These are phyloP conservation scores for Blomia tropicalis DNA, from an alignment of 2,888 invertebrate genomes.

Conservation along the genomic window DNA sequence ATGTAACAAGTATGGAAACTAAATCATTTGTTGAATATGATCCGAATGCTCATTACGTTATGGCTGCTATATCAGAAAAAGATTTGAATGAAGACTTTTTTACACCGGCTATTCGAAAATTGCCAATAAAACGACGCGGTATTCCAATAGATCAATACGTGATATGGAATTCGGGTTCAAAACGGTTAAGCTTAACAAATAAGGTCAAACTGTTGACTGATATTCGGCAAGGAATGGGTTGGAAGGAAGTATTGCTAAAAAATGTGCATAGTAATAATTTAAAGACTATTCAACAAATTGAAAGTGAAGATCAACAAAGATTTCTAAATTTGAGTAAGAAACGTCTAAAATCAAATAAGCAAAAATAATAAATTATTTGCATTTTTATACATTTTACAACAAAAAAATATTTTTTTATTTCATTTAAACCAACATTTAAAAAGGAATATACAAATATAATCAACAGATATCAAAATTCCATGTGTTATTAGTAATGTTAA, in stretches of 20 bases:
- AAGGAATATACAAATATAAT: too few relatives aligned
- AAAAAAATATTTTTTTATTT: too few relatives aligned
- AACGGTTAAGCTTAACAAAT: not conserved
- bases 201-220: not conserved
- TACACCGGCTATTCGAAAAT: not conserved
- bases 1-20: not conserved
- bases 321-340: not conserved
- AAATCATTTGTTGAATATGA: slow-evolving; percentile 1
- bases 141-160: slow-evolving; percentile 4
- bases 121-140: not conserved
- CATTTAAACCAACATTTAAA: too few relatives aligned
- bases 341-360: too few relatives aligned
- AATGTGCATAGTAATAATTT: not conserved
- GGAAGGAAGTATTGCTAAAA: not conserved
- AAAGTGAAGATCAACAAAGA: not conserved
- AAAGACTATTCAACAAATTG: not conserved
- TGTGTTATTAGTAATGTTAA: too few relatives aligned
- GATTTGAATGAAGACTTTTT: not conserved
- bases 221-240: not conserved
- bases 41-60: not conserved
- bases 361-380: too few relatives aligned
- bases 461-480: too few relatives aligned
- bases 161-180: slow-evolving; percentile 3
- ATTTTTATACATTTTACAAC: too few relatives aligned
- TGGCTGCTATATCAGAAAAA: slow-evolving; percentile 9